These are phyloP conservation scores for Alethe diademata DNA, from an alignment of 2,113 vertebrate species.

Conservation along the genomic window DNA sequence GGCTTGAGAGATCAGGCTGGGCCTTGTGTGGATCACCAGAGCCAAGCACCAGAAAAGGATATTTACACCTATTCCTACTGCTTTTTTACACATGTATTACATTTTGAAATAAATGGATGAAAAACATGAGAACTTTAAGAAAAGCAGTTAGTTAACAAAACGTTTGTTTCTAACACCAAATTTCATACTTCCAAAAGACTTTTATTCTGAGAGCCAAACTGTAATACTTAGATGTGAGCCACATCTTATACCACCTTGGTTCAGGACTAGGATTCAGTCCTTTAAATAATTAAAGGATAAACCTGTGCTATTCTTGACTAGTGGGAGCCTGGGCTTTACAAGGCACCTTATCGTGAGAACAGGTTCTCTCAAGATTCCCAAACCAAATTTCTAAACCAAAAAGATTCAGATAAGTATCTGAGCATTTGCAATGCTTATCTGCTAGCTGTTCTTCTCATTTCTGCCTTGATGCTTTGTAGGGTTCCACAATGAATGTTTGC, in stretches of 20 bases:
- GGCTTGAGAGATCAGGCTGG: background rate
- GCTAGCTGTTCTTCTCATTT: background rate
- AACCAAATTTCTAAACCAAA: constrained; percentile 54
- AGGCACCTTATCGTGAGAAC: constrained; percentile 44
- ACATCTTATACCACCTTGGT: background rate
- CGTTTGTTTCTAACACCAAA: background rate
- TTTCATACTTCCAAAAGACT: background rate
- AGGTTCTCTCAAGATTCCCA: constrained; percentile 39
- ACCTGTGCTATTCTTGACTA: background rate
- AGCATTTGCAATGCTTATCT: constrained; percentile 68
- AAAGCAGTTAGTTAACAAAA: background rate
- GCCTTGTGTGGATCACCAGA: background rate
- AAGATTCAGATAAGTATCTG: constrained; percentile 53
- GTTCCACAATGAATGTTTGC: background rate
- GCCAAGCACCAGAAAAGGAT: background rate
- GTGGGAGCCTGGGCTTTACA: background rate
- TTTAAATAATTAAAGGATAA: background rate
- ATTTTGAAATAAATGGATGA: background rate
- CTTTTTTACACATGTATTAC: background rate
- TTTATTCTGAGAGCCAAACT: background rate
- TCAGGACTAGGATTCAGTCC: background rate
- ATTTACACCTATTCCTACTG: background rate
- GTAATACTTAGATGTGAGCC: background rate
- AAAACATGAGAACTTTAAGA: background rate
- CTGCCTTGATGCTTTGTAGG: constrained; percentile 45